Evolutionary conservation across 2,797 vertebrate genomes (phyloP).

Genomic region (Molossus alvarezi): DNA sequence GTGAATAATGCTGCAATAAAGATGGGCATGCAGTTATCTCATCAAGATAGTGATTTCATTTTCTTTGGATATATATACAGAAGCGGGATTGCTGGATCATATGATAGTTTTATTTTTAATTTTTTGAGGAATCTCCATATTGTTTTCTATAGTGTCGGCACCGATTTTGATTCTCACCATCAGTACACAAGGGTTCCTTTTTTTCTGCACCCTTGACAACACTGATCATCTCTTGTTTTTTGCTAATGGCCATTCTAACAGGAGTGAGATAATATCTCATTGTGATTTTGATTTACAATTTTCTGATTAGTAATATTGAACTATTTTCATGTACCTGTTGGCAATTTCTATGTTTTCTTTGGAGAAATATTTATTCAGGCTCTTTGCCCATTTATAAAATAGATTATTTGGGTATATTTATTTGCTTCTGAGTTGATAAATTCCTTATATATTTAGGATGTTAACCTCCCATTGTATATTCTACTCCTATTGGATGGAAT

Average conservation of each 20-base stretch:
- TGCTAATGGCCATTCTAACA: background rate
- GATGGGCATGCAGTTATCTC: background rate
- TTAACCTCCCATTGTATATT: background rate
- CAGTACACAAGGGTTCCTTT: background rate
- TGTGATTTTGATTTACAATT: background rate
- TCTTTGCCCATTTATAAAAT: background rate
- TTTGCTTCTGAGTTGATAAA: background rate
- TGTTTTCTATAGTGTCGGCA: background rate
- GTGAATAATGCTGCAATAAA: background rate
- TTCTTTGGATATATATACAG: background rate
- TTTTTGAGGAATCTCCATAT: background rate
- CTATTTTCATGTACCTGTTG: background rate
- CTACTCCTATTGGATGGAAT: too few species aligned
- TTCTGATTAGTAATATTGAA: too few species aligned
- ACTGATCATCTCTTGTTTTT: background rate
- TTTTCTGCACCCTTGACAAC: background rate
- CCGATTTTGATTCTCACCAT: background rate
- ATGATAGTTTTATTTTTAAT: background rate
- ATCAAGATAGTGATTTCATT: background rate
- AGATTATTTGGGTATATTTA: background rate
- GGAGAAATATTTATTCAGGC: background rate
- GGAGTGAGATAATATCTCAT: background rate
- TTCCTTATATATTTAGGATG: constrained; percentile 6
- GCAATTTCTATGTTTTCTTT: background rate
- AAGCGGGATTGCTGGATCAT: background rate